A percentile compares a stretch with the other conserved stretches of the same genome.
Evolutionary conservation across 2,797 vertebrate genomes (phyloP).

Genomic region (Odontamblyopus lacepedii): DNA sequence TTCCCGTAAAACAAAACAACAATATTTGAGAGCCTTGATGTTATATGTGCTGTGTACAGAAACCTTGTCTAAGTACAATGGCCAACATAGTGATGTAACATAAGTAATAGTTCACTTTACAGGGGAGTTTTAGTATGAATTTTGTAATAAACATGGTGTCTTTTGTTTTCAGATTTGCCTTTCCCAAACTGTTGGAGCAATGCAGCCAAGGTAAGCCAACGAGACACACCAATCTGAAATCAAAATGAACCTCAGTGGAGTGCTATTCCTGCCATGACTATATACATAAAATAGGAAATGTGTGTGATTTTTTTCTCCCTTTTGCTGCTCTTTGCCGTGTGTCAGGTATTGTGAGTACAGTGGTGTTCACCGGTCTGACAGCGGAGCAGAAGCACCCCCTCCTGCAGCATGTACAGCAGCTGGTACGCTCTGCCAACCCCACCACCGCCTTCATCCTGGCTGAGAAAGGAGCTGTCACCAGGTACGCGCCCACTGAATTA

Average conservation of each 20-base stretch:
- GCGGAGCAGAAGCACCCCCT: slow-evolving; percentile 86
- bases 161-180: slow-evolving; percentile 81
- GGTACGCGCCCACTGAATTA: slow-evolving; percentile 73
- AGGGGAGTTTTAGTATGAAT: slow-evolving; percentile 1
- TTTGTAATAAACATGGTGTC: neutral
- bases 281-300: slow-evolving; percentile 19
- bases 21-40: neutral
- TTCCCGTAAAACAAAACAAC: neutral
- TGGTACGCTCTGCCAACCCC: slow-evolving; percentile 90
- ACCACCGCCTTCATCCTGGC: slow-evolving; percentile 86
- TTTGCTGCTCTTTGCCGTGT: slow-evolving; percentile 32
- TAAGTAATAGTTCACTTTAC: neutral
- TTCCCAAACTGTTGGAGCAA: slow-evolving; percentile 96
- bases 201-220: slow-evolving; percentile 88
- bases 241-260: slow-evolving; percentile 6
- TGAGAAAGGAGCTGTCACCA: slow-evolving; percentile 88
- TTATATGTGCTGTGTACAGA: neutral
- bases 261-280: slow-evolving; percentile 5
- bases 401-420: slow-evolving; percentile 84
- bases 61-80: neutral
- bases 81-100: too few species aligned
- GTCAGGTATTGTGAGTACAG: slow-evolving; percentile 89
- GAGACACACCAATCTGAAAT: neutral
- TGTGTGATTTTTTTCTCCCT: slow-evolving; percentile 31
- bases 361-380: slow-evolving; percentile 89